Conservation (phyloP, 2,888 invertebrate species). For the Urechis unicinctus region DNA sequence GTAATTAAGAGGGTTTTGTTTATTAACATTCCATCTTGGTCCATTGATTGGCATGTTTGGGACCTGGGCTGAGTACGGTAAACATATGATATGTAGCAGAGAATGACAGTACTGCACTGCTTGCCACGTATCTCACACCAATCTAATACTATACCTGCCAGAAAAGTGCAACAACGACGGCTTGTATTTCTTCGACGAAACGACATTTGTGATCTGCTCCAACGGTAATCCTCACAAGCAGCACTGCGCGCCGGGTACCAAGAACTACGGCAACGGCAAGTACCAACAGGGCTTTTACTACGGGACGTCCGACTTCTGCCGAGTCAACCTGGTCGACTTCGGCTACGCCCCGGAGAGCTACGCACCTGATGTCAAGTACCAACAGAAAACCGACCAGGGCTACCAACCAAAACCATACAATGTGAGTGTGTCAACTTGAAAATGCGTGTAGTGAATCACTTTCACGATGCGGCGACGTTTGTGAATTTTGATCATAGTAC, state of each 20-base stretch:
- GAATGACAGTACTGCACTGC: too few species aligned
- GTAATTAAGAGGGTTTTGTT: too few species aligned
- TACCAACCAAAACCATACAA: too few species aligned
- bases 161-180: constrained; percentile 10
- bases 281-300: constrained; percentile 13
- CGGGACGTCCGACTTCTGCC: constrained; percentile 14
- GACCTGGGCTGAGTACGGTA: too few species aligned
- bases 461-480: too few species aligned
- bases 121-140: not conserved
- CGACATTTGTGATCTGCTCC: constrained; percentile 11
- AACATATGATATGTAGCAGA: too few species aligned
- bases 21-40: too few species aligned
- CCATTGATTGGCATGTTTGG: too few species aligned
- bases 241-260: constrained; percentile 16
- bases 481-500: too few species aligned
- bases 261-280: constrained; percentile 7
- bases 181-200: constrained; percentile 10
- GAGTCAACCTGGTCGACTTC: constrained; percentile 14
- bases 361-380: too few species aligned
- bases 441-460: too few species aligned
- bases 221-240: constrained; percentile 11
- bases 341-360: constrained; percentile 9
- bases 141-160: not conserved
- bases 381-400: not conserved
- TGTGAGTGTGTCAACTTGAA: too few species aligned